phyloP scores from a whole-genome alignment of 2,888 invertebrate species.

The Antheraea assamensis region DNA sequence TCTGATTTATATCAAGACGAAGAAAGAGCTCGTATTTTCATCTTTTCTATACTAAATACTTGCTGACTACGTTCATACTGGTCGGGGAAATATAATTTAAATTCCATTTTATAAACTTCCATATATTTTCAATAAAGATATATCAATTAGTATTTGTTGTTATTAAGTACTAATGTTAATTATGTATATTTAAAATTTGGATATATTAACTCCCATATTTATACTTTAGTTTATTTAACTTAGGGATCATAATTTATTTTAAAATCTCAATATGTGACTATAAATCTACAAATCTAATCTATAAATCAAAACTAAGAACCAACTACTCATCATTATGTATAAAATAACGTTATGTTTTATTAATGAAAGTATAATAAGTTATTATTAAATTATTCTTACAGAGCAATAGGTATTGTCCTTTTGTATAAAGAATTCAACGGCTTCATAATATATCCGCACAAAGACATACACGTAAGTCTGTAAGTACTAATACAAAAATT shows the following conservation, averaged over 20 bases:
- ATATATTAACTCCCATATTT: not conserved
- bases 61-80: not conserved
- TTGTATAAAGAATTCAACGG: too few relatives aligned
- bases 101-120: not conserved
- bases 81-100: not conserved
- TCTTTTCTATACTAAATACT: slow-evolving; percentile 8
- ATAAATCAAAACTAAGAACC: too few relatives aligned
- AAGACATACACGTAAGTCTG: too few relatives aligned
- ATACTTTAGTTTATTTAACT: not conserved
- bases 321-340: too few relatives aligned
- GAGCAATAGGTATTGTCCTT: too few relatives aligned
- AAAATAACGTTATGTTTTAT: not conserved
- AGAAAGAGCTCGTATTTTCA: slow-evolving; percentile 10
- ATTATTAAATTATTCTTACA: too few relatives aligned
- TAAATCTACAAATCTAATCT: not conserved
- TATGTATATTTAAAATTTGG: not conserved
- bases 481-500: too few relatives aligned
- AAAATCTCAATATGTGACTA: not conserved
- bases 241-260: not conserved
- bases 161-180: not conserved
- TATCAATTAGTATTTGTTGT: not conserved
- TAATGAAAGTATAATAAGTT: not conserved
- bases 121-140: not conserved
- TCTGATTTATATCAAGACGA: slow-evolving; percentile 12
- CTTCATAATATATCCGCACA: too few relatives aligned